A percentile compares a stretch with the other conserved stretches of the same genome.
phyloP scores from a whole-genome alignment of 2,888 invertebrate species.

The Lycaena phlaeas region DNA sequence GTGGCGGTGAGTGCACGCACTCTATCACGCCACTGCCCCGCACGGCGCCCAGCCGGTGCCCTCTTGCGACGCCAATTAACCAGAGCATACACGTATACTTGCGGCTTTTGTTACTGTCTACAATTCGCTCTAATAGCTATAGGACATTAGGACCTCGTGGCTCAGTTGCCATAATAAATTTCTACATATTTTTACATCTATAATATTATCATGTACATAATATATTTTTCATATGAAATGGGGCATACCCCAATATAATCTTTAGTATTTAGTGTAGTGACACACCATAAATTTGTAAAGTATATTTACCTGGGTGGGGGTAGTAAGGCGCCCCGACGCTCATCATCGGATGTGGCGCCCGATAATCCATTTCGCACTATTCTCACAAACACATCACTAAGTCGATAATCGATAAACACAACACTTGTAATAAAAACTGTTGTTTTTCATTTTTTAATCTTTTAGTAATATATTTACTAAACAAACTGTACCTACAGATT shows the following conservation, averaged over 20 bases:
- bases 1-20: conserved; percentile 10
- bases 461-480: conserved; percentile 5
- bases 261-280: too few species aligned
- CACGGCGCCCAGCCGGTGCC: conserved; percentile 18
- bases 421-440: background rate
- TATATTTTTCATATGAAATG: too few species aligned
- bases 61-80: conserved; percentile 23
- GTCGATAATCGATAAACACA: conserved; percentile 13
- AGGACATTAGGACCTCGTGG: too few species aligned
- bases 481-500: background rate
- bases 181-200: too few species aligned
- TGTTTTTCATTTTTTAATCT: background rate
- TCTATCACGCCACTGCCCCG: conserved; percentile 17
- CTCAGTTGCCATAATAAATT: too few species aligned
- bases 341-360: conserved; percentile 54
- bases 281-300: too few species aligned
- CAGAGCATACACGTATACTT: conserved; percentile 16
- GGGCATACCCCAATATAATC: too few species aligned
- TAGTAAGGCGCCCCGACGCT: conserved; percentile 55
- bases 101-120: too few species aligned
- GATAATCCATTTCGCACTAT: conserved; percentile 56
- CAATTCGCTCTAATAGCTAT: too few species aligned
- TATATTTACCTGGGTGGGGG: conserved; percentile 51
- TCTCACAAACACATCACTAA: conserved; percentile 28
- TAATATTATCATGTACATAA: too few species aligned